phyloP scores from a whole-genome alignment of 2,888 invertebrate genomes.

The Abrostola tripartita region DNA sequence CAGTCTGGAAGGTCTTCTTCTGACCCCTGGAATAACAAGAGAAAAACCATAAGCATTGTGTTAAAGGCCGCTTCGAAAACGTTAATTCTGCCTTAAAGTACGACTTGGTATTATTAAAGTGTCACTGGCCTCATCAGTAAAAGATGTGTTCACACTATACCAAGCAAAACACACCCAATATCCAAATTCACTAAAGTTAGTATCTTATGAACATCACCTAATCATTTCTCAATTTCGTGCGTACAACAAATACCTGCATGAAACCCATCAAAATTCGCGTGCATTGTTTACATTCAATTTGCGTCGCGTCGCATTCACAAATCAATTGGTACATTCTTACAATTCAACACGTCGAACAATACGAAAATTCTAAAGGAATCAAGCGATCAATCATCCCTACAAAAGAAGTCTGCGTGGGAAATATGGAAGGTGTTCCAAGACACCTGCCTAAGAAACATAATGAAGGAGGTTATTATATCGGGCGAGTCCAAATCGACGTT shows the following conservation, averaged over 20 bases:
- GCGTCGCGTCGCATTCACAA: slow-evolving; percentile 39
- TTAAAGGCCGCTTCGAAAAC: neutral
- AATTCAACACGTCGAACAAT: slow-evolving; percentile 49
- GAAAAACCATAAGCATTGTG: neutral
- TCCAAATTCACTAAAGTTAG: slow-evolving; percentile 26
- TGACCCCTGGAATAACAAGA: slow-evolving; percentile 89
- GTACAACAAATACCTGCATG: slow-evolving; percentile 34
- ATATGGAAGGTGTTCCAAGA: slow-evolving; percentile 75
- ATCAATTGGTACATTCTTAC: slow-evolving; percentile 59
- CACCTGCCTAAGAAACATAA: slow-evolving; percentile 70
- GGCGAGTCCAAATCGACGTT: slow-evolving; percentile 74
- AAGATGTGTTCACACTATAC: slow-evolving; percentile 5
- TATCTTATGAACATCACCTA: slow-evolving; percentile 31
- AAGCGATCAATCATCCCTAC: slow-evolving; percentile 65
- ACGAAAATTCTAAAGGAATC: slow-evolving; percentile 64
- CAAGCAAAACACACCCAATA: slow-evolving; percentile 14
- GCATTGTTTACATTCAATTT: slow-evolving; percentile 50
- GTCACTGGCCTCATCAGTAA: neutral
- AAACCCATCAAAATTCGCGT: slow-evolving; percentile 50
- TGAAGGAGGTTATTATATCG: slow-evolving; percentile 71
- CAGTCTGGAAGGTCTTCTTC: slow-evolving; percentile 95
- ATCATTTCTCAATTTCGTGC: slow-evolving; percentile 31
- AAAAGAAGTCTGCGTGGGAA: slow-evolving; percentile 76
- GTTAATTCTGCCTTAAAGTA: too few relatives aligned
- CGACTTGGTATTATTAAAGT: too few relatives aligned